Conservation (phyloP, 2,888 invertebrate genomes). For the Celastrina argiolus region DNA sequence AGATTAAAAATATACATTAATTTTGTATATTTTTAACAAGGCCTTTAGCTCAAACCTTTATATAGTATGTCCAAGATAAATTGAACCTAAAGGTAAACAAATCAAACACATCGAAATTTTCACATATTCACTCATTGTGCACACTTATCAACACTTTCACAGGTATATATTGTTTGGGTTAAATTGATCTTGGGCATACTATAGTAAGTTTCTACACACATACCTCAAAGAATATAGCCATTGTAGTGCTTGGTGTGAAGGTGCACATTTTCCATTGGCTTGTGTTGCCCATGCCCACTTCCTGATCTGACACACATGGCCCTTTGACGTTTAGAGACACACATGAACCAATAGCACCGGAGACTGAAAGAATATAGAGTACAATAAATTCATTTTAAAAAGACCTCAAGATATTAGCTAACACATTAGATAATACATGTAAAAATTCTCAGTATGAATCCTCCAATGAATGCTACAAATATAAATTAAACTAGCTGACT, state of each 20-base stretch:
- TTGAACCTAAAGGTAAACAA: too few relatives aligned
- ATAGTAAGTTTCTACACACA: slow-evolving; percentile 19
- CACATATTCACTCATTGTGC: too few relatives aligned
- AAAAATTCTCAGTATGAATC: too few relatives aligned
- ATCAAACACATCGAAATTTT: too few relatives aligned
- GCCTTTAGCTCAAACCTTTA: neutral
- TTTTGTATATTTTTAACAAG: too few relatives aligned
- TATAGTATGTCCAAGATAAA: too few relatives aligned
- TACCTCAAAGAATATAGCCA: slow-evolving; percentile 95
- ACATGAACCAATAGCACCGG: slow-evolving; percentile 97
- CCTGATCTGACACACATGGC: slow-evolving; percentile 95
- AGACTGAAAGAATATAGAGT: slow-evolving; percentile 70
- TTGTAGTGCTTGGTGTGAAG: slow-evolving; percentile 93
- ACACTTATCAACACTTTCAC: too few relatives aligned
- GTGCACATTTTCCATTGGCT: slow-evolving; percentile 99
- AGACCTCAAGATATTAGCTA: neutral
- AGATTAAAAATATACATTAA: neutral
- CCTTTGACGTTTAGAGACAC: slow-evolving; percentile 95
- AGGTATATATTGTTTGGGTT: too few relatives aligned
- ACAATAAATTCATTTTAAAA: neutral
- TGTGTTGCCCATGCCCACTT: slow-evolving; percentile 98
- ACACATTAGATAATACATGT: too few relatives aligned
- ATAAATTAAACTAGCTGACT: too few relatives aligned
- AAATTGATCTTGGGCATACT: too few relatives aligned
- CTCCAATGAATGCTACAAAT: too few relatives aligned